Evolutionary conservation across 2,797 vertebrate genomes (phyloP).

Genomic region (Centroberyx gerrardi): DNA sequence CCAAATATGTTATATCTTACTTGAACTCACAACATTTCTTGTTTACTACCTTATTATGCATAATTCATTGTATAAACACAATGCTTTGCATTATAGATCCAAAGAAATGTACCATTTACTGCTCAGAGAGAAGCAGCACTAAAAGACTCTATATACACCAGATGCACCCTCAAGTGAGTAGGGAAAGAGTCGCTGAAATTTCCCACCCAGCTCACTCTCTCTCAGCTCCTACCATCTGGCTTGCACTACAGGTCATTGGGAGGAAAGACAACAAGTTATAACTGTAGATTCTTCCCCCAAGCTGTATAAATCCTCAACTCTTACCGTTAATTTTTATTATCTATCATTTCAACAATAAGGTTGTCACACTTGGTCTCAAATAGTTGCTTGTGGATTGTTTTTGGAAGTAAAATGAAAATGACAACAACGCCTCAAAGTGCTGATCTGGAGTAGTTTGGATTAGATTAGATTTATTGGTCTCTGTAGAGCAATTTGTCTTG

Average conservation of each 20-base stretch:
- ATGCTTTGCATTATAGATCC: slow-evolving; percentile 50
- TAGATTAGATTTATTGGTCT: no score
- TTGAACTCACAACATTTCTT: slow-evolving; percentile 28
- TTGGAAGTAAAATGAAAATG: slow-evolving; percentile 2
- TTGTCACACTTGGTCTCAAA: slow-evolving; percentile 23
- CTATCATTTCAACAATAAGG: slow-evolving; percentile 30
- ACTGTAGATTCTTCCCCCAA: slow-evolving; percentile 22
- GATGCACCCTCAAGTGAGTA: slow-evolving; percentile 73
- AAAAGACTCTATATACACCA: slow-evolving; percentile 69
- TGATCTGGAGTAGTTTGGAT: not conserved
- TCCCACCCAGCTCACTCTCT: slow-evolving; percentile 59
- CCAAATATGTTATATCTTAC: not conserved
- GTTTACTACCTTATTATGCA: slow-evolving; percentile 57
- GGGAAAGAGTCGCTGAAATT: slow-evolving; percentile 68
- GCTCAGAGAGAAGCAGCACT: slow-evolving; percentile 45
- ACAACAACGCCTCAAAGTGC: not conserved
- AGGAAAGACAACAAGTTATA: slow-evolving; percentile 64
- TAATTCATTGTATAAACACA: slow-evolving; percentile 61
- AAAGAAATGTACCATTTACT: slow-evolving; percentile 33
- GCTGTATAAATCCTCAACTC: slow-evolving; percentile 49
- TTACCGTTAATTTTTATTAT: slow-evolving; percentile 30
- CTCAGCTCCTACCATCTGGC: slow-evolving; percentile 71
- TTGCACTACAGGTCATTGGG: slow-evolving; percentile 70
- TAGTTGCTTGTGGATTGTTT: slow-evolving; percentile 12
- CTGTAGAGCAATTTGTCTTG: no score